Base-by-base conservation (phyloP, 1,140 invertebrate genomes). In the Cylas formicarius region DNA sequence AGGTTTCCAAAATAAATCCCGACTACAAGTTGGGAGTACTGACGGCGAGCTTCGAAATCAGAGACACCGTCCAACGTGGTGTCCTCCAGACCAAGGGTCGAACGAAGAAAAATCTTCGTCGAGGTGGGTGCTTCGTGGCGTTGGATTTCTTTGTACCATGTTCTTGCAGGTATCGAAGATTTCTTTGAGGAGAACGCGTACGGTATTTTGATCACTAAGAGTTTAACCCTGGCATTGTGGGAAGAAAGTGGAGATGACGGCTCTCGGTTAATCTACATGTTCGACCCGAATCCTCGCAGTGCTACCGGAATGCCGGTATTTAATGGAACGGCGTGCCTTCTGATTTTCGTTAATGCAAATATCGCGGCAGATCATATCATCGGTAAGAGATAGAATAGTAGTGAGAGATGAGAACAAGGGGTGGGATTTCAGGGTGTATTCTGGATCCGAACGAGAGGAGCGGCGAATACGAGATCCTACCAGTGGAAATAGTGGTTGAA, bases 251-350 rank as follows among this genome's bases (percentile, higher is more conserved):
- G 55, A 13, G 41, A 49, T 2, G 41, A 51, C 1, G 28, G 35
- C 11, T 57, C 17, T 27, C 63, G 11, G 5, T 17, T 62, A 0
- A 67, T 60, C 41, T 74, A 71, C 48, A 65, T 74, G 66, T 65
- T 71, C 56, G 71, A 74, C 60, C 70, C 72, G 0, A 69, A 72
- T 48, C 63, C 68, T 3, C 65, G 70, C 22, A 70, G 70, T 2
- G 56, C 67, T n/a, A 68, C 67, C 0, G 72, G 72, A 0, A 55
- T 72, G 11, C 60, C 59, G 0, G 17, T 48, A 11, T 17, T 17
- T 48, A 48, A 8, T n/a, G 61, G 61, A 2, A 51, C 52, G 6
- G 58, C 61, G 23, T 65, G 61, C 34, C 34, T 57, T 0, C 47
- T 41, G 10, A 55, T 55, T 23, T 57, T 53, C 11, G 36, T 38